Base-by-base conservation (phyloP, 2,888 invertebrate species). In the Hypomecis atomaria region DNA sequence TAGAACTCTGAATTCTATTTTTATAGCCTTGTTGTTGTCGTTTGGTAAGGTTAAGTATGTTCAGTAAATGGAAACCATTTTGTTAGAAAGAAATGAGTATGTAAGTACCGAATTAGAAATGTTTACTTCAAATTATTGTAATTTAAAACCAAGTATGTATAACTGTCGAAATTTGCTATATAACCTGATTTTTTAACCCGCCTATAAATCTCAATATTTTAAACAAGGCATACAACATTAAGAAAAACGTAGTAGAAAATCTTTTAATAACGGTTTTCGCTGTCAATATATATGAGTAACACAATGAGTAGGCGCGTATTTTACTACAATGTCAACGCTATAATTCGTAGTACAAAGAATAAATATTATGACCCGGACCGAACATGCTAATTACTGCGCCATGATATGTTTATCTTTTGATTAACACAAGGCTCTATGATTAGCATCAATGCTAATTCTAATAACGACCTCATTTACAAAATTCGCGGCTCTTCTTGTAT, bases 401-500 rank as follows among this genome's bases (percentile, higher is more conserved):
- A 63, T 57, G 70, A 74, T 71, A 74, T 79, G 68, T 80, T 76
- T 77, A 71, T 70, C 72, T 62, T 77, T 23, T 61, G 68, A 78
- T 85, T 84, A 82, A 74, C 79, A 72, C 59, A 59, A 63, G 72
- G 71, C 73, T 75, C 64, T 67, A 66, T 77, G 70, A 79, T 79
- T 77, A 77, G 71, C 77, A 60, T 67, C 69, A 65, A 59, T 65
- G 66, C 67, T 67, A 59, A 53, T 57, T 70, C 55, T 48, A 75
- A 66, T 69, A 71, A 70, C 68, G 69, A 67, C 59, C 70, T 66
- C 60, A 67, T 65, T 23, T 70, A 70, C 69, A 73, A 75, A 73
- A 2, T 69, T 59, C 50, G 53, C 61, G 37, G 65, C 48, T 65
- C 58, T 40, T n/a, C 33, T 49, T 61, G 56, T 49, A 45, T 70